These are phyloP conservation scores for Volucella zonaria DNA, from an alignment of 2,888 invertebrate species.

Conservation along the genomic window DNA sequence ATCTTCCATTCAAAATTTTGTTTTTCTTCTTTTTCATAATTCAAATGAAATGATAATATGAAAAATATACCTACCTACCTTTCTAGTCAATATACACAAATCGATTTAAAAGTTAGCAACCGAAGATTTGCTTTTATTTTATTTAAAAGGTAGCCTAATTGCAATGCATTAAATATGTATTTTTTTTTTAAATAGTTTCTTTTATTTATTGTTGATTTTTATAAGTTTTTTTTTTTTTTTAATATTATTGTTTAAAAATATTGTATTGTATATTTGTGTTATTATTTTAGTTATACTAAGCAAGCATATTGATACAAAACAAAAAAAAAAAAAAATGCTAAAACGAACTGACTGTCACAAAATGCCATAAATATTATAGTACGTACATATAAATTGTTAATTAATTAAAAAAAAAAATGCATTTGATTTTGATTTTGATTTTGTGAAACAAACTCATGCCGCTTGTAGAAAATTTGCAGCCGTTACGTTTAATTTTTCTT, in stretches of 20 bases:
- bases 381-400: conserved; percentile 22
- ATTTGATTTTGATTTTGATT: conserved; percentile 49
- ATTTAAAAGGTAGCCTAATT: conserved; percentile 64
- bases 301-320: conserved; percentile 17
- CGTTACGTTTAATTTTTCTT: conserved; percentile 14
- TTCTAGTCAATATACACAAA: conserved; percentile 69
- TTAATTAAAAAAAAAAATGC: conserved; percentile 51
- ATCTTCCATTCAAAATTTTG: conserved; percentile 37
- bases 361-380: conserved; percentile 69
- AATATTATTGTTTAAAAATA: conserved; percentile 33
- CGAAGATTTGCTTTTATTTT: conserved; percentile 49
- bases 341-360: conserved; percentile 70
- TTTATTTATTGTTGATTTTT: conserved; percentile 71
- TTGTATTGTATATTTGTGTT: conserved; percentile 59
- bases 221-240: conserved; percentile 45
- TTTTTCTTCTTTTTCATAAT: no score
- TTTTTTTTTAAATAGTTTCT: conserved; percentile 44
- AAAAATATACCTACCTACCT: conserved; percentile 43
- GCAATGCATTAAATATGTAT: conserved; percentile 54
- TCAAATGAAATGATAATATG: conserved; percentile 5
- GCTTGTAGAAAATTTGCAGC: conserved; percentile 35
- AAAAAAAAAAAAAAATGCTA: conserved; percentile 21
- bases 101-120: conserved; percentile 48
- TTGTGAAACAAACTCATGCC: conserved; percentile 27
- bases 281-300: conserved; percentile 57